Conservation (phyloP, 2,888 invertebrate genomes). For the Apoda limacodes region DNA sequence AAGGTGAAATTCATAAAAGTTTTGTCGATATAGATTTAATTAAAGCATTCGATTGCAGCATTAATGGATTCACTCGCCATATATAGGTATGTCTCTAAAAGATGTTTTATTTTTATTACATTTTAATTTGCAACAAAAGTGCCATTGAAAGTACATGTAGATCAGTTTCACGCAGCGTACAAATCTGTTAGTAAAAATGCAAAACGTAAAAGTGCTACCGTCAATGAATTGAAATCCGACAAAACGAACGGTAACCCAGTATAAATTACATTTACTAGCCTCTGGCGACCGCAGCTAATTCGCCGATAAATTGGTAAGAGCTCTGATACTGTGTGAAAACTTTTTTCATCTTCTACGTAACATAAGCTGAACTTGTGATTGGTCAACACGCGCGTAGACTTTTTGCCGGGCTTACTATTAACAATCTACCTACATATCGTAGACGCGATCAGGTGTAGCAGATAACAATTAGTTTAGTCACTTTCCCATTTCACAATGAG, state of each 20-base stretch:
- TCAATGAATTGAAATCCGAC: too few species aligned
- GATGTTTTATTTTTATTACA: too few species aligned
- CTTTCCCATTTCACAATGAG: slow-evolving; percentile 24
- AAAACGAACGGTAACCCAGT: slow-evolving; percentile 36
- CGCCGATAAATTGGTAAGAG: slow-evolving; percentile 44
- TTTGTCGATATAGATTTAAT: too few species aligned
- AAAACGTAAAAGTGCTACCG: too few species aligned
- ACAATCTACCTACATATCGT: slow-evolving; percentile 14
- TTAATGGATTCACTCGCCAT: too few species aligned
- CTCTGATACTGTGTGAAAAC: slow-evolving; percentile 30
- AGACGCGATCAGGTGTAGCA: slow-evolving; percentile 25
- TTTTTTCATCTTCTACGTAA: slow-evolving; percentile 30
- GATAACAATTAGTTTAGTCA: slow-evolving; percentile 25
- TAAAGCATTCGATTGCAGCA: too few species aligned
- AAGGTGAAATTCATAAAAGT: too few species aligned
- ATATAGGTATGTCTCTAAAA: too few species aligned
- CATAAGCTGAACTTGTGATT: slow-evolving; percentile 24
- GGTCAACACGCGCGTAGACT: slow-evolving; percentile 16
- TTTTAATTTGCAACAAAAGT: too few species aligned
- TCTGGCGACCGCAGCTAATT: slow-evolving; percentile 34
- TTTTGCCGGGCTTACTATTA: slow-evolving; percentile 9
- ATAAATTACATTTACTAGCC: slow-evolving; percentile 27
- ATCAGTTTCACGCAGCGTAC: too few species aligned
- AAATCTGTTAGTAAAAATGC: too few species aligned
- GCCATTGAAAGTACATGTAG: too few species aligned